These are phyloP conservation scores for Habrosyne pyritoides DNA, from an alignment of 2,888 invertebrate species.

Conservation along the genomic window DNA sequence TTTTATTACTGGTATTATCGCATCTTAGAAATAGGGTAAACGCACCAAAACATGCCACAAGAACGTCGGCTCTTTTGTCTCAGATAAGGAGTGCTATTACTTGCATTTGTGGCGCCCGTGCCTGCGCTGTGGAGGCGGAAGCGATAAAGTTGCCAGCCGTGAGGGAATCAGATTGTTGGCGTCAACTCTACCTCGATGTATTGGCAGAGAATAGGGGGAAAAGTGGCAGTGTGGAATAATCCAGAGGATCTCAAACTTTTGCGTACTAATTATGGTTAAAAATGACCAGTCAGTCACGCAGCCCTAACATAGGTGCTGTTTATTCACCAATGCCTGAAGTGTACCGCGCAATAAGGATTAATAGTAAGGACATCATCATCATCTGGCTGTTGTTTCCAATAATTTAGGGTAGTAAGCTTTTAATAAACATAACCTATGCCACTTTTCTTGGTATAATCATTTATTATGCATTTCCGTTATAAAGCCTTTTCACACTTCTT, in stretches of 20 bases:
- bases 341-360: no score
- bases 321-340: no score
- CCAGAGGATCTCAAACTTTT: constrained; percentile 19
- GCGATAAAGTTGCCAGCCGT: constrained; percentile 65
- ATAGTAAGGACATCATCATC: no score
- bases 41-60: constrained; percentile 39
- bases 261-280: neutral
- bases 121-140: constrained; percentile 56
- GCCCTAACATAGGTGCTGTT: no score
- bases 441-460: no score
- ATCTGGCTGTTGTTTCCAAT: no score
- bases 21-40: constrained; percentile 44
- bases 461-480: no score
- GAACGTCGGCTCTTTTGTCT: constrained; percentile 60
- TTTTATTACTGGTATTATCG: constrained; percentile 31
- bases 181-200: constrained; percentile 50
- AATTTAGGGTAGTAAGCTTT: no score
- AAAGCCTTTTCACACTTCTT: no score
- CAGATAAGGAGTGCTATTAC: constrained; percentile 59
- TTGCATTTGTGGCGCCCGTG: constrained; percentile 34
- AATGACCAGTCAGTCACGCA: neutral
- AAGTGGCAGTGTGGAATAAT: constrained; percentile 52
- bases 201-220: constrained; percentile 58
- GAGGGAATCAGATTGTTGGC: constrained; percentile 73
- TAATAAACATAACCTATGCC: no score